Percentiles rank a stretch among this genome's conserved stretches.
Evolutionary conservation across 2,888 invertebrate species (phyloP).

Genomic region (Byasa hedistus): DNA sequence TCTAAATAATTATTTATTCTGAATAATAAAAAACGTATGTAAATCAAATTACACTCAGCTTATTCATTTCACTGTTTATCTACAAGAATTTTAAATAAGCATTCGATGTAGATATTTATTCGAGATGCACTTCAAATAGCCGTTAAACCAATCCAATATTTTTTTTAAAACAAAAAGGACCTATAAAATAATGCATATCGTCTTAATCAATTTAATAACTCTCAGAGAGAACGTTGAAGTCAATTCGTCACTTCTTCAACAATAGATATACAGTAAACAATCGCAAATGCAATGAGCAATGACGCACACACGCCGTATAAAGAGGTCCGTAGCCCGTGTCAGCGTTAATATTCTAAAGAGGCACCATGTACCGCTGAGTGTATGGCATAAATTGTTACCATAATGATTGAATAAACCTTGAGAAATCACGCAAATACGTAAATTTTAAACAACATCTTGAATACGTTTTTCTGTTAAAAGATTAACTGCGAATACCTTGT

Average conservation of each 20-base stretch:
- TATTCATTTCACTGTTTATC: too few relatives aligned
- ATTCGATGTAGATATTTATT: too few relatives aligned
- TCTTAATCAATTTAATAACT: background rate
- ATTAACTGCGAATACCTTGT: too few relatives aligned
- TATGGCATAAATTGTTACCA: conserved; percentile 13
- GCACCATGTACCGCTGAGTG: background rate
- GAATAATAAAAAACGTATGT: background rate
- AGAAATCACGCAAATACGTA: background rate
- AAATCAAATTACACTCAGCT: too few relatives aligned
- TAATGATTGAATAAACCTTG: conserved; percentile 7
- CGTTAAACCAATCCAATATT: too few relatives aligned
- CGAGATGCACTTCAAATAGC: too few relatives aligned
- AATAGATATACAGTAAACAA: conserved; percentile 17
- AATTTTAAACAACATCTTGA: background rate
- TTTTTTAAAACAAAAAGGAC: too few relatives aligned
- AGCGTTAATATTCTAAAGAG: conserved; percentile 22
- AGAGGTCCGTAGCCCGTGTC: conserved; percentile 14
- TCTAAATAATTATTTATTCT: background rate
- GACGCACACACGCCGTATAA: conserved; percentile 23
- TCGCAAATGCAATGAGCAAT: conserved; percentile 12
- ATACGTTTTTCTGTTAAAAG: too few relatives aligned
- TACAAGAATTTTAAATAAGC: too few relatives aligned
- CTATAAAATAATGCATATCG: background rate
- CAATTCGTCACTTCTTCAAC: background rate
- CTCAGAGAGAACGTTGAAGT: background rate